phyloP scores from a whole-genome alignment of 1,140 invertebrate genomes.

The Parapsyche elsis region DNA sequence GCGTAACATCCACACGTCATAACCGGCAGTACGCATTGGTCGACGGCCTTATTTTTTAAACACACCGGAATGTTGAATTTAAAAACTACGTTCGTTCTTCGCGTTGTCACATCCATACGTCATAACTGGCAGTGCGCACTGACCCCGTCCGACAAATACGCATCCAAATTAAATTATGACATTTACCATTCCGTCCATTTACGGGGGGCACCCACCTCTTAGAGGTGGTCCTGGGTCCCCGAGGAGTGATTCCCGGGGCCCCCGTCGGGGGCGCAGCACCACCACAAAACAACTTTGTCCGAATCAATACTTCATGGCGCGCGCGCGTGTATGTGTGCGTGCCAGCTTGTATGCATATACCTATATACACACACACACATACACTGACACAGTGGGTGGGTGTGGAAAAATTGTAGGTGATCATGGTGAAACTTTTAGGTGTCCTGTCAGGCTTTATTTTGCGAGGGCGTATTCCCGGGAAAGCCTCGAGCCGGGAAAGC shows the following conservation, averaged over 20 bases:
- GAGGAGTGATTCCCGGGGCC: conserved; percentile 28
- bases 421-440: conserved; percentile 33
- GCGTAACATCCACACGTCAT: too few relatives aligned
- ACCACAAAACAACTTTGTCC: conserved; percentile 13
- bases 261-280: conserved; percentile 17
- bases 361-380: neutral
- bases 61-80: too few relatives aligned
- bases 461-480: conserved; percentile 13
- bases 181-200: neutral
- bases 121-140: too few relatives aligned
- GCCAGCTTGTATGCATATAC: neutral
- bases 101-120: too few relatives aligned
- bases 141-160: too few relatives aligned
- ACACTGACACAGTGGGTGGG: neutral
- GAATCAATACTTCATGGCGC: conserved; percentile 17
- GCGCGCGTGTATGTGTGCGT: neutral
- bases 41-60: too few relatives aligned
- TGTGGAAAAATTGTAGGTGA: conserved; percentile 18
- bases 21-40: too few relatives aligned
- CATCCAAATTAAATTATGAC: neutral
- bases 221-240: conserved; percentile 10
- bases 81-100: too few relatives aligned
- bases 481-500: conserved; percentile 4
- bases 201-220: conserved; percentile 8
- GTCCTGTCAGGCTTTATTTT: conserved; percentile 33